Conservation (phyloP, 2,113 vertebrate genomes). For the Charina bottae region DNA sequence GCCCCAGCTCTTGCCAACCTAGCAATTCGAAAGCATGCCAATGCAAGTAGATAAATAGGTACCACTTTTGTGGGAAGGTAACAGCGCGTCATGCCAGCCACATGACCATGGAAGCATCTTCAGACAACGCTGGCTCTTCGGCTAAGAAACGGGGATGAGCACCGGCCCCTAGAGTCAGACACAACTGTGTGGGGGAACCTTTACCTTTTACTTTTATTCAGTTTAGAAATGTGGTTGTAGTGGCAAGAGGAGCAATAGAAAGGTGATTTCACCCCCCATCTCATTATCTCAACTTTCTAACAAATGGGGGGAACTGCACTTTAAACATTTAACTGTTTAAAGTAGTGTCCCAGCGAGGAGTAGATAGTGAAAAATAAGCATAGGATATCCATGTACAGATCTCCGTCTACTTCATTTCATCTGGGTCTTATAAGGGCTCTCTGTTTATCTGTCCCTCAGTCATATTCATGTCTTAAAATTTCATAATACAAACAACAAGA, state of each 20-base stretch:
- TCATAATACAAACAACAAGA: neutral
- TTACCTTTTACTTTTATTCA: too few species aligned
- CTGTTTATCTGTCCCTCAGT: neutral
- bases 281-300: neutral
- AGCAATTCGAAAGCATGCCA: too few species aligned
- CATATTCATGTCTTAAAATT: neutral
- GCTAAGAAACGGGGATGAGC: too few species aligned
- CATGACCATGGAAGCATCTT: too few species aligned
- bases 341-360: neutral
- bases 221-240: neutral
- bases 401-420: neutral
- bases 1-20: too few species aligned
- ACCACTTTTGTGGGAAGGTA: too few species aligned
- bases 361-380: neutral
- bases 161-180: too few species aligned
- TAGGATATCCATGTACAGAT: neutral
- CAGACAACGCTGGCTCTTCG: too few species aligned
- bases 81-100: too few species aligned
- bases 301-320: neutral
- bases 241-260: neutral
- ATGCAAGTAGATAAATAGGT: too few species aligned
- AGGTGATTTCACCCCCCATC: neutral
- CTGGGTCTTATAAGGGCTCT: neutral
- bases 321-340: neutral
- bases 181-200: too few species aligned